Conservation (phyloP, 2,113 vertebrate genomes). For the Neomonachus schauinslandi region DNA sequence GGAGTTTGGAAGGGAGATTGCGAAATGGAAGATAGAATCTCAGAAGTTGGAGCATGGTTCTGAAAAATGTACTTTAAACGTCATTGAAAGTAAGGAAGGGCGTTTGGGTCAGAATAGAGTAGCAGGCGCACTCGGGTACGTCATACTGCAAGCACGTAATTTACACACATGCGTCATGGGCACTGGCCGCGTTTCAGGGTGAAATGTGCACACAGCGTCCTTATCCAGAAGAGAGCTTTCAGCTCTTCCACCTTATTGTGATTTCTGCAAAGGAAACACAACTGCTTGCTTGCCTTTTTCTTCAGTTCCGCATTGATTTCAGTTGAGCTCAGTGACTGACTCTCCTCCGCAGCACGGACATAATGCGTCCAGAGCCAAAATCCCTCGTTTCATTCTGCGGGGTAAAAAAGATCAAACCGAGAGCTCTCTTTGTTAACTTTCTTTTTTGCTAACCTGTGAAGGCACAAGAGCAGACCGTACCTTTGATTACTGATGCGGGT, state of each 20-base stretch:
- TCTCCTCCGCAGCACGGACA: neutral
- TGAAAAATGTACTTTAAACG: slow-evolving; percentile 34
- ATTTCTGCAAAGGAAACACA: neutral
- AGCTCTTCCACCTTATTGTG: neutral
- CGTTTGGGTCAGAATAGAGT: neutral
- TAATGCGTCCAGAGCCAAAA: neutral
- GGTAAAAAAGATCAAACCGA: slow-evolving; percentile 14
- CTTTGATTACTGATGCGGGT: slow-evolving; percentile 84
- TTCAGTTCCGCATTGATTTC: neutral
- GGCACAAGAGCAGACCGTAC: slow-evolving; percentile 31
- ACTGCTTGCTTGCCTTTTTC: slow-evolving; percentile 26
- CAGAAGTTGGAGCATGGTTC: neutral
- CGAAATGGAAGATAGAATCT: neutral
- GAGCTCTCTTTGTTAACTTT: slow-evolving; percentile 3
- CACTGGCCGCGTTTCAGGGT: neutral
- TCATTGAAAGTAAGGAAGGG: neutral
- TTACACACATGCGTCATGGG: neutral
- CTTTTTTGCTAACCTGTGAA: slow-evolving; percentile 34
- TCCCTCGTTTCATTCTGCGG: neutral
- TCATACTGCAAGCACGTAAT: neutral
- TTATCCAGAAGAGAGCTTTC: neutral
- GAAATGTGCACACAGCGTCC: neutral
- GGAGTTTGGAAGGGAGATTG: neutral
- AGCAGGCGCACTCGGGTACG: neutral
- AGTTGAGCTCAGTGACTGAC: neutral